Base-by-base conservation (phyloP, 2,797 vertebrate genomes). In the Mallotus villosus region DNA sequence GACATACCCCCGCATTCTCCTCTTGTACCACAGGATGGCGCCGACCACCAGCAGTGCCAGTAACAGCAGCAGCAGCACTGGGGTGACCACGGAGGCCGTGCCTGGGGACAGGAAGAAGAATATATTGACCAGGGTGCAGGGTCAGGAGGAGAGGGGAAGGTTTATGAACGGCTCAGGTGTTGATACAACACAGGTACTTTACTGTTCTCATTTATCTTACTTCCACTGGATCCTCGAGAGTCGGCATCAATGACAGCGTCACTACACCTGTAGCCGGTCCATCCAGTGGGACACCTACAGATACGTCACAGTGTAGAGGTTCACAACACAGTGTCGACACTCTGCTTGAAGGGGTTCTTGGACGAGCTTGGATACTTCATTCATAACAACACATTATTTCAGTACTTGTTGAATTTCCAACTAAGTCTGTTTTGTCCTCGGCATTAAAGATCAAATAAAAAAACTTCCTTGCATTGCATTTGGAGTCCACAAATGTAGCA, bases 1-100 rank as follows among this genome's bases (percentile, higher is more conserved):
- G 29, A 90, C 97, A 94, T 81, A 98, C 97, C 97, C 96, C 49
- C 94, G 95, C 91, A 97, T 95, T 86, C 95, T 93, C 85, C 93
- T 91, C 86, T 95, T 98, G 86, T 98, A 98, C 96, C 97, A 98
- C 81, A 95, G 90, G 73, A 97, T 93, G 81, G 90, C 92, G 63
- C 94, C 95, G 0, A 93, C 95, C 2, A 93, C 87, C 82, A 97
- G 84, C 22, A 98, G 87, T 8, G 95, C 83, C 74, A 98, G 84
- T 25, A 98, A 61, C 16, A 96, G 74, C 78, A 98, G 82, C 63
- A 98, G 86, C 0, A 95, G 81, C 77, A 97, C 87, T 1, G 96
- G 95, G 77, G 97, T 91, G 34, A 96, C 85, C 1, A 98, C 88
- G 58, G 97, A 95, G 1, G 94, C 82, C 0, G 95, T 90, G 71